Evolutionary conservation across 2,888 invertebrate species (phyloP).

Genomic region (Ichneumon xanthorius): DNA sequence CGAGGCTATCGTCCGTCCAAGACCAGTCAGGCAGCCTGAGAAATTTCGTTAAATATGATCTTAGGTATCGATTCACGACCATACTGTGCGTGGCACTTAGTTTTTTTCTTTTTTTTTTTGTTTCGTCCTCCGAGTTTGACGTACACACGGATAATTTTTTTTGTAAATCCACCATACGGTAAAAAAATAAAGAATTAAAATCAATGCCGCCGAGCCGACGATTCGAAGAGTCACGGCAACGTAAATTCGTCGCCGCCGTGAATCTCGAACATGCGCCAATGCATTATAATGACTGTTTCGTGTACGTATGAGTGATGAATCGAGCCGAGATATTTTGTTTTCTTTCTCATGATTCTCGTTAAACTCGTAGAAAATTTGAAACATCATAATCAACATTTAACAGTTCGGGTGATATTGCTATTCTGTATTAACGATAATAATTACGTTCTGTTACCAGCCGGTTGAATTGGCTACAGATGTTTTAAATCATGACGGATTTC

Average conservation of each 20-base stretch:
- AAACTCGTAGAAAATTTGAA: constrained; percentile 22
- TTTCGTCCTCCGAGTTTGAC: neutral
- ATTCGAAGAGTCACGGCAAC: constrained; percentile 21
- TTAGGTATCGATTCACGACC: constrained; percentile 1
- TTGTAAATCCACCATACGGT: neutral
- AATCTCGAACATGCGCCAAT: constrained; percentile 25
- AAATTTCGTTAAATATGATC: constrained; percentile 32
- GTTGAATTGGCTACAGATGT: constrained; percentile 79
- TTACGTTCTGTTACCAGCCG: constrained; percentile 70
- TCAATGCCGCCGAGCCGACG: constrained; percentile 31
- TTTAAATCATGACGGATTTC: constrained; percentile 83
- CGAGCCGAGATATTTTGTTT: constrained; percentile 32
- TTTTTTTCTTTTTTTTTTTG: neutral
- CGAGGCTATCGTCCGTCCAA: constrained; percentile 46
- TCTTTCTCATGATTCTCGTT: constrained; percentile 1
- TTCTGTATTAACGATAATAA: constrained; percentile 57
- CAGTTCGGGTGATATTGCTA: constrained; percentile 52
- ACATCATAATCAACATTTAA: constrained; percentile 54
- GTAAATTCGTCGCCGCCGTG: constrained; percentile 14
- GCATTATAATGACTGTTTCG: constrained; percentile 11
- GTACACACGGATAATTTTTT: neutral
- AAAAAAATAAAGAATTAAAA: neutral
- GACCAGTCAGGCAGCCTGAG: constrained; percentile 60
- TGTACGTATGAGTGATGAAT: constrained; percentile 19
- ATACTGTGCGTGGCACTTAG: neutral